phyloP scores from a whole-genome alignment of 2,888 invertebrate genomes.

The Ecdyonurus torrentis region DNA sequence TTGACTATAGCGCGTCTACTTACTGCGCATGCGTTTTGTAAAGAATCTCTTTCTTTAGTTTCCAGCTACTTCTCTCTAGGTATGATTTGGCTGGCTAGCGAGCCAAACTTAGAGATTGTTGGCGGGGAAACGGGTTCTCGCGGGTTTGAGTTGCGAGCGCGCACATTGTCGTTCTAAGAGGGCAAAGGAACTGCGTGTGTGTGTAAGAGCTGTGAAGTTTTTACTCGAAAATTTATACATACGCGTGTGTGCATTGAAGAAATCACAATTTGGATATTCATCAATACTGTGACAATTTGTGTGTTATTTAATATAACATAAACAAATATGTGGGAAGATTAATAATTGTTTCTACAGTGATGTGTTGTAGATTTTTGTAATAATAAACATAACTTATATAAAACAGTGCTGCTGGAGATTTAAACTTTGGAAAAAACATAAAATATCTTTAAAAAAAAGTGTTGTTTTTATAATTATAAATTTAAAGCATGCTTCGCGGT shows the following conservation, averaged over 20 bases:
- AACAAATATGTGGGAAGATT: neutral
- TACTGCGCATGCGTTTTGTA: neutral
- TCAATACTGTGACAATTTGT: neutral
- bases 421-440: neutral
- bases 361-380: too few species aligned
- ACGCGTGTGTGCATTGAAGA: neutral
- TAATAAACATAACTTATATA: neutral
- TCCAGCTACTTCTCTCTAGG: neutral
- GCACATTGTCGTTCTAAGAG: neutral
- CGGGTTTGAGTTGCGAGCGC: neutral
- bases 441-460: neutral
- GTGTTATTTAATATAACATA: neutral
- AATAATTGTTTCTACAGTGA: neutral
- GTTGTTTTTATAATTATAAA: neutral
- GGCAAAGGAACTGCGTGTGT: neutral
- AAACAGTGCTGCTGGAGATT: neutral
- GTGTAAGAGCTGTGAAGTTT: neutral
- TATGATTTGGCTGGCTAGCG: neutral
- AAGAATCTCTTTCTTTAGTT: neutral
- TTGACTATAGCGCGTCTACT: neutral
- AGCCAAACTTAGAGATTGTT: neutral
- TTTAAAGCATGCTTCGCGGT: neutral
- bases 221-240: neutral
- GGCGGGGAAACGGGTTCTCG: neutral
- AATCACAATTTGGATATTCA: neutral